These are phyloP conservation scores for Chelonus formosanus DNA, from an alignment of 2,888 invertebrate genomes.

Conservation along the genomic window DNA sequence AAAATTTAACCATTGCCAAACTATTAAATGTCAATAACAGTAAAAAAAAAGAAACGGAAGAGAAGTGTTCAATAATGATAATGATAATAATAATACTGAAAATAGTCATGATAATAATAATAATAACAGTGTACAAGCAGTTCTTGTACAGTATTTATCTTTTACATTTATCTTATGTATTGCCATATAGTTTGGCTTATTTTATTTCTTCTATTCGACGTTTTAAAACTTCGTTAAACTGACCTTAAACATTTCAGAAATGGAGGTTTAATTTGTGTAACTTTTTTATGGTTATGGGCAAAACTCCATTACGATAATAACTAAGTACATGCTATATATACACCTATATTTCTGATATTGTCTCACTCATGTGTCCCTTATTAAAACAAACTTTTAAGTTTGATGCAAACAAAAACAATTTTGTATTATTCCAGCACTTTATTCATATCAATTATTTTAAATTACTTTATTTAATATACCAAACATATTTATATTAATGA, in stretches of 20 bases:
- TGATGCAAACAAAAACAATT: no score
- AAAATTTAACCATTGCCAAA: no score
- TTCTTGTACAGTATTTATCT: constrained; percentile 44
- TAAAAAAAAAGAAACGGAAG: background rate
- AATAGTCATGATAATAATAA: constrained; percentile 35
- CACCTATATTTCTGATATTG: background rate
- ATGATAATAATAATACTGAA: constrained; percentile 44
- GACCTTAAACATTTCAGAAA: constrained; percentile 24
- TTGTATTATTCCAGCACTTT: no score
- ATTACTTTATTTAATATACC: no score
- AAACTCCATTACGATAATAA: constrained; percentile 34
- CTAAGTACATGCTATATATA: constrained; percentile 4
- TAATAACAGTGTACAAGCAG: constrained; percentile 47
- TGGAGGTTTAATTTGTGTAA: constrained; percentile 27
- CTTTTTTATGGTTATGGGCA: constrained; percentile 33
- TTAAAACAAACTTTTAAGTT: no score
- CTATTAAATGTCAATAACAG: background rate
- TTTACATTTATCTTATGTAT: constrained; percentile 51
- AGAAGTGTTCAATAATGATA: background rate
- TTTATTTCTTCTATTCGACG: constrained; percentile 35
- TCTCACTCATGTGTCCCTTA: background rate
- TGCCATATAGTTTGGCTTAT: constrained; percentile 42
- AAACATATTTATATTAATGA: no score
- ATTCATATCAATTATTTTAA: no score
- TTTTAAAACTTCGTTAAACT: constrained; percentile 26